phyloP scores from a whole-genome alignment of 2,888 invertebrate species.

The Perdita meconis region DNA sequence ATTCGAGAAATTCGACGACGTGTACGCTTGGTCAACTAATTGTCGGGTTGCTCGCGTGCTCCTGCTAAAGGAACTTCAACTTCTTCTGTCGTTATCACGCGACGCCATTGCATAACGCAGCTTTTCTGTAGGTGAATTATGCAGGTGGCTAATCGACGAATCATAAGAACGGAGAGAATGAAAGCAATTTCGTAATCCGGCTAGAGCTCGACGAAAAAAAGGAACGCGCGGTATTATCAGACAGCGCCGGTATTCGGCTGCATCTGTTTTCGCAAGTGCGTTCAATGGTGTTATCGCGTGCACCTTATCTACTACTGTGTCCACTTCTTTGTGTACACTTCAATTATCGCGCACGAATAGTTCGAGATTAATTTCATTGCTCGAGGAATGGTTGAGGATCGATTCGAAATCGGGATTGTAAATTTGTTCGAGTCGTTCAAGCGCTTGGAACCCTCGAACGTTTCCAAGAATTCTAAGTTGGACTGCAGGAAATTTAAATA shows the following conservation, averaged over 20 bases:
- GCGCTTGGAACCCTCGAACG: background rate
- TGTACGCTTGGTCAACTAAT: conserved; percentile 52
- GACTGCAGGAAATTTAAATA: too few relatives aligned
- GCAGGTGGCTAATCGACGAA: conserved; percentile 32
- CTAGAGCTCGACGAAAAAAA: background rate
- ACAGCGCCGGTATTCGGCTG: background rate
- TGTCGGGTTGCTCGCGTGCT: conserved; percentile 51
- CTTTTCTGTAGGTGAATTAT: conserved; percentile 23
- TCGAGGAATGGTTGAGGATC: background rate
- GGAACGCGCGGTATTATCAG: too few relatives aligned
- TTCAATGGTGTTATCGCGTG: background rate
- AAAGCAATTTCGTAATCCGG: conserved; percentile 8
- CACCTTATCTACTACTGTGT: conserved; percentile 7
- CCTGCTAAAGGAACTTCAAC: conserved; percentile 35
- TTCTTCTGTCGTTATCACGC: conserved; percentile 55
- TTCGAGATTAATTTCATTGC: conserved; percentile 8
- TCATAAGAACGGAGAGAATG: background rate
- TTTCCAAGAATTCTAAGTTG: background rate
- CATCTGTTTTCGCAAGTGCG: conserved; percentile 10
- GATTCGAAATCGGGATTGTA: background rate
- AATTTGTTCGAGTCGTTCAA: background rate
- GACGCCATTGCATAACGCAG: conserved; percentile 57
- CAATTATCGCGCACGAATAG: conserved; percentile 14
- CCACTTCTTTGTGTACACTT: conserved; percentile 4
- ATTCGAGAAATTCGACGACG: conserved; percentile 57